Base-by-base conservation (phyloP, 2,113 vertebrate species). In the Phrynocephalus versicolor region DNA sequence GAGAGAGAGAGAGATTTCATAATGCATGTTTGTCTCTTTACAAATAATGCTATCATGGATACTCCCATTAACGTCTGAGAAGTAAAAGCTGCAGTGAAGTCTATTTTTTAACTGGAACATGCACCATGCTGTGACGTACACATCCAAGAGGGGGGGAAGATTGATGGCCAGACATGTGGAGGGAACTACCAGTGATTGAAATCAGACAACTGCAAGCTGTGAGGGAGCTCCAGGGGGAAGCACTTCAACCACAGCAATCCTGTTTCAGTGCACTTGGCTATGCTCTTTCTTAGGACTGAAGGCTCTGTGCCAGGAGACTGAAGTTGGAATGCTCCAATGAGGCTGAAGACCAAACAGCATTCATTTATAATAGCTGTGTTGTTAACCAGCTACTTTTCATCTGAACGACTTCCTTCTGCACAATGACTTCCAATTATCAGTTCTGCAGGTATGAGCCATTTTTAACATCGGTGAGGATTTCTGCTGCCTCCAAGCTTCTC, bases 201-300 rank as follows among this genome's bases (percentile, higher is more conserved):
- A 96, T 97, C 96, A 97, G 97, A 96, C 96, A 97, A 97, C 96
- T 96, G 96, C 95, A 94, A 92, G 94, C 96, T 94, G 94, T 90
- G 94, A 94, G 90, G 88, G 95, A 95, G 93, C 95, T 96, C 86
- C 93, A 93, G 91, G 95, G 95, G 95, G 95, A 95, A 94, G 91
- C 96, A 91, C 94, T 93, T 92, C 92, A 95, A 95, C 96, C 95
- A 90, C 95, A 95, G 94, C 92, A 93, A 86, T 92, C 92, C 91
- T 67, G 88, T 91, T 94, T 91, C 88, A 90, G 90, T 92, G 85
- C 93, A 87, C 92, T 95, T 79, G 94, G 90, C 94, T 87, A 35
- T 91, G 79, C 88, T 78, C 85, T 94, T 94, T 94, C 91, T 91
- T 88, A 87, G 23, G 89, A 91, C 93, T 91, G 92, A 92, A 84